Base-by-base conservation (phyloP, 1,140 invertebrate genomes). In the Drosophila athabasca region DNA sequence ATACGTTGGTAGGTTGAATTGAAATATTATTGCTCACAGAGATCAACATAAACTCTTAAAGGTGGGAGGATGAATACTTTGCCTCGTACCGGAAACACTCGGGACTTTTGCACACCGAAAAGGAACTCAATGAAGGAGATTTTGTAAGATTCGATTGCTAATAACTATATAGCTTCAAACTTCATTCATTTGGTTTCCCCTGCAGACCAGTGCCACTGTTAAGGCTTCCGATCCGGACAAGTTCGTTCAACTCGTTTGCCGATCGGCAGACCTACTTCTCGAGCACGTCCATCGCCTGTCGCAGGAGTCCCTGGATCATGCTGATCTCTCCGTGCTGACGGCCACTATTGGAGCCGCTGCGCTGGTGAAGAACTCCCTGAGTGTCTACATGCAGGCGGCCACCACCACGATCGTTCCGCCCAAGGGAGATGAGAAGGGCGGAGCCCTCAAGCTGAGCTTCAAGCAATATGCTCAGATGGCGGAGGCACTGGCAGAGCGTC, bases 231-330 rank as follows among this genome's bases (percentile, higher is more conserved):
- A 94, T 91, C 95, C 95, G 0, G 93, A 94, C 45, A 95, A 95
- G 90, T 95, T 96, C 87, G 94, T 95, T 1, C 92, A 93, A 29
- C 82, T 95, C 7, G 93, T 96, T 7, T 93, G 95, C 6, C 95
- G 95, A 79, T 95, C 95, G 0, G 94, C 95, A 19, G 94, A 95
- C 73, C 92, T 95, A 59, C 80, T 96, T 0, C 41, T 91, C 94
- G 95, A 96, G 90, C 96, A 96, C 85, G 93, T 97, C 1, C 96
- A 96, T 90, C 93, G 94, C 8, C 84, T 97, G 7, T 95, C 94
- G 22, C 96, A 97, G 92, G 95, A 96, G 90, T 96, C 96, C 0
- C 88, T 96, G 22, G 96, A 96, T 92, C 95, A 96, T 76, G 96
- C 96, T 0, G 96, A 96, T 90, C 92, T 96, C 13, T 94, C 95